A percentile compares a stretch with the other conserved stretches of the same genome.
These are phyloP conservation scores for Scylla paramamosain DNA, from an alignment of 1,140 invertebrate species.

Conservation along the genomic window DNA sequence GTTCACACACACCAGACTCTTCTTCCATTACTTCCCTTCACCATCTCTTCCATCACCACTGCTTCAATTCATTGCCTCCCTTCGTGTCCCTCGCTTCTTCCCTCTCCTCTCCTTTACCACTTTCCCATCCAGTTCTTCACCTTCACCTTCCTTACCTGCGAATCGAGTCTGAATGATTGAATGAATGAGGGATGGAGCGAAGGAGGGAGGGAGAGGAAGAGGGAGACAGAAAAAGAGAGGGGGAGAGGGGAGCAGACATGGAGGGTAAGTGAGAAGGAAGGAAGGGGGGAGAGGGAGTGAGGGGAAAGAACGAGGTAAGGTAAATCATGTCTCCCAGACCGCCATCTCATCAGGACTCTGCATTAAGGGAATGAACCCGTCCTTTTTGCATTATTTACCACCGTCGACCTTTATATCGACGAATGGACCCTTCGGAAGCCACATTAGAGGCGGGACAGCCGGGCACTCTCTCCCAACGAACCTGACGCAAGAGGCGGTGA, in stretches of 20 bases:
- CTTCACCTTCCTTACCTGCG: not conserved
- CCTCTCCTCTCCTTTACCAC: not conserved
- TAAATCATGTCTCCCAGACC: constrained; percentile 7
- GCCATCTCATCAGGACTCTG: not conserved
- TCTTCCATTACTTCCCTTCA: no score
- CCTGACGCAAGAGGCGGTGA: no score
- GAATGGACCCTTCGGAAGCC: constrained; percentile 10
- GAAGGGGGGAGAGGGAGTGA: not conserved
- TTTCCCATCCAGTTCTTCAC: not conserved
- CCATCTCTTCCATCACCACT: no score
- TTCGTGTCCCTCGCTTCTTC: not conserved
- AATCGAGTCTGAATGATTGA: not conserved
- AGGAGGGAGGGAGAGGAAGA: not conserved
- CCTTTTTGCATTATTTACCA: constrained; percentile 13
- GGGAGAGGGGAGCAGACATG: not conserved
- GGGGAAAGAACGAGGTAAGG: not conserved
- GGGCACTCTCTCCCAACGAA: no score
- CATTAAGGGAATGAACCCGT: constrained; percentile 12
- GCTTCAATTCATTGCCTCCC: no score
- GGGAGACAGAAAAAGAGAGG: not conserved
- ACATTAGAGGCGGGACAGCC: not conserved
- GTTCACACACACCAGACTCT: not conserved
- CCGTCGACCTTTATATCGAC: constrained; percentile 7
- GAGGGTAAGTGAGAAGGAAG: not conserved
- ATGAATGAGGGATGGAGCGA: not conserved